Evolutionary conservation across 2,797 vertebrate species (phyloP).

Genomic region (Semotilus atromaculatus): DNA sequence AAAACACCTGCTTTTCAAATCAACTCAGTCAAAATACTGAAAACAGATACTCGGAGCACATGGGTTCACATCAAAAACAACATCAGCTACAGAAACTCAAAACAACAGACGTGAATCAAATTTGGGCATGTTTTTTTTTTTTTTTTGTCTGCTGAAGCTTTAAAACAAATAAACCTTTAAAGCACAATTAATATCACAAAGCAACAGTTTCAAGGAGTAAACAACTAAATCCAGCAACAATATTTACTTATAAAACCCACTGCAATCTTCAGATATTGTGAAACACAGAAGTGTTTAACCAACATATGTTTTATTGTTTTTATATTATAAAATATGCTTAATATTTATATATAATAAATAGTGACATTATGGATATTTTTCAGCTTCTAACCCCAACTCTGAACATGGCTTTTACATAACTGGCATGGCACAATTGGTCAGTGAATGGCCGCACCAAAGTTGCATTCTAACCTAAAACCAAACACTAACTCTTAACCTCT

Average conservation of each 20-base stretch:
- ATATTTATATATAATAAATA: background rate
- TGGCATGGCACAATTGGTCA: background rate
- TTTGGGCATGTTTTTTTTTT: background rate
- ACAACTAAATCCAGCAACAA: background rate
- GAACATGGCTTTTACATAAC: background rate
- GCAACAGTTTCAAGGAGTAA: background rate
- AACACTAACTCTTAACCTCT: no score
- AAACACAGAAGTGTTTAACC: background rate
- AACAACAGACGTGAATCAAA: background rate
- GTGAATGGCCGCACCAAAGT: background rate
- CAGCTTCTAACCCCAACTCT: no score
- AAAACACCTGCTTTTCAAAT: background rate
- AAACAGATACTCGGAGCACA: background rate
- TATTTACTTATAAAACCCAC: background rate
- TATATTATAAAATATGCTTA: background rate
- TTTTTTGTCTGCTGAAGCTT: background rate
- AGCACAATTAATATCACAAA: background rate
- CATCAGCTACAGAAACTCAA: background rate
- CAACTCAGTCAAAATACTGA: background rate
- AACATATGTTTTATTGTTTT: background rate
- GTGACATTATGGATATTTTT: background rate
- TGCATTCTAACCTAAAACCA: background rate
- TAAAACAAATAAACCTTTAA: background rate
- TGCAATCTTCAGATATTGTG: background rate
- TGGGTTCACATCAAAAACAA: background rate